These are phyloP conservation scores for Crenuchus spilurus DNA, from an alignment of 2,797 vertebrate species.

Conservation along the genomic window DNA sequence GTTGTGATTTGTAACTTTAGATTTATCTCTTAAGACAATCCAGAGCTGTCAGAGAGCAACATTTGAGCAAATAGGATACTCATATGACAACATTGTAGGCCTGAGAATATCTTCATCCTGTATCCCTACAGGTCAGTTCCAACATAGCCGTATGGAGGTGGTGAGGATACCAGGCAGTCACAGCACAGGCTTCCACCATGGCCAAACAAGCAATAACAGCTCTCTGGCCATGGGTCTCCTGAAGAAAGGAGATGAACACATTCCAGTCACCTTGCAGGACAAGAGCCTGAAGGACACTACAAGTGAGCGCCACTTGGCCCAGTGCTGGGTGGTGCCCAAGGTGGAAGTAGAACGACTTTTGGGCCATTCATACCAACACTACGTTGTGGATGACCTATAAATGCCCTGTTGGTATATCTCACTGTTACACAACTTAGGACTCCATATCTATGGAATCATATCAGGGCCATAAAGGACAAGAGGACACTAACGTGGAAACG, in stretches of 20 bases:
- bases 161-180: constrained; percentile 39
- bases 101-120: not conserved
- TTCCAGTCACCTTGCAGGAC: constrained; percentile 74
- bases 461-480: constrained; percentile 23
- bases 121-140: constrained; percentile 77
- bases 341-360: constrained; percentile 75
- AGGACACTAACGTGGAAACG: constrained; percentile 28
- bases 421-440: too few species aligned
- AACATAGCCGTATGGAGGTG: constrained; percentile 74
- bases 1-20: too few species aligned
- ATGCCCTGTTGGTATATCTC: not conserved
- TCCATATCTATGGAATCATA: constrained; percentile 18
- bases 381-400: constrained; percentile 74
- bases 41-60: too few species aligned
- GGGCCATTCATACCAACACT: constrained; percentile 77
- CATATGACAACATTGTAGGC: too few species aligned
- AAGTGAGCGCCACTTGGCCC: constrained; percentile 65
- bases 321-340: constrained; percentile 83
- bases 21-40: too few species aligned
- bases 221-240: constrained; percentile 65
- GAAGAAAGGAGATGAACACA: constrained; percentile 63
- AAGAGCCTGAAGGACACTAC: constrained; percentile 79
- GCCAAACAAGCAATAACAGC: constrained; percentile 51
- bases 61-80: too few species aligned
- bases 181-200: constrained; percentile 32